A percentile compares a stretch with the other conserved stretches of the same genome.
These are phyloP conservation scores for Allolobophora icterica DNA, from an alignment of 2,888 invertebrate species.

Conservation along the genomic window DNA sequence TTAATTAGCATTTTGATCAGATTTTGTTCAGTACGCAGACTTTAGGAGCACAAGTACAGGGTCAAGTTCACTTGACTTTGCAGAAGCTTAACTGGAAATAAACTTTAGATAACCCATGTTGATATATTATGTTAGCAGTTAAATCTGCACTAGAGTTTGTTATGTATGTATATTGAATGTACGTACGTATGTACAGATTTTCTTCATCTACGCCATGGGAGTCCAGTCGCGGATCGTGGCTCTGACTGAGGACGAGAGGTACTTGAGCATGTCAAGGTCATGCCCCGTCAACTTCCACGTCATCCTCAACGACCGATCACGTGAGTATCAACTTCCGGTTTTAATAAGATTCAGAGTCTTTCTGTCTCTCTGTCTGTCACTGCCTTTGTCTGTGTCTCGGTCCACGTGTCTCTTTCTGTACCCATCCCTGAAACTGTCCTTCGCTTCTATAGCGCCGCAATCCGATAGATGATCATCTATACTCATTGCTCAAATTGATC, in stretches of 20 bases:
- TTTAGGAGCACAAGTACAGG: background rate
- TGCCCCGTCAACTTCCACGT: background rate
- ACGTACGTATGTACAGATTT: background rate
- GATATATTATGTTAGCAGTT: too few relatives aligned
- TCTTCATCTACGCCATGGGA: background rate
- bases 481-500: too few relatives aligned
- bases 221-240: background rate
- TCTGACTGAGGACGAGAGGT: slow-evolving; percentile 2
- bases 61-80: background rate
- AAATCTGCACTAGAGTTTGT: too few relatives aligned
- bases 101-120: background rate
- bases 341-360: background rate
- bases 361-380: too few relatives aligned
- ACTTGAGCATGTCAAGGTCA: background rate
- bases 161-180: too few relatives aligned
- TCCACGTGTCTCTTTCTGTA: background rate
- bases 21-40: background rate
- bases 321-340: background rate
- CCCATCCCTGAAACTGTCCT: too few relatives aligned
- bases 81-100: background rate
- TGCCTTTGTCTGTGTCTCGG: background rate
- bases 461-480: too few relatives aligned
- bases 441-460: too few relatives aligned
- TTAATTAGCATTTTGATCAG: background rate
- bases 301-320: slow-evolving; percentile 11